phyloP scores from a whole-genome alignment of 2,888 invertebrate genomes.

The Helleia helle region DNA sequence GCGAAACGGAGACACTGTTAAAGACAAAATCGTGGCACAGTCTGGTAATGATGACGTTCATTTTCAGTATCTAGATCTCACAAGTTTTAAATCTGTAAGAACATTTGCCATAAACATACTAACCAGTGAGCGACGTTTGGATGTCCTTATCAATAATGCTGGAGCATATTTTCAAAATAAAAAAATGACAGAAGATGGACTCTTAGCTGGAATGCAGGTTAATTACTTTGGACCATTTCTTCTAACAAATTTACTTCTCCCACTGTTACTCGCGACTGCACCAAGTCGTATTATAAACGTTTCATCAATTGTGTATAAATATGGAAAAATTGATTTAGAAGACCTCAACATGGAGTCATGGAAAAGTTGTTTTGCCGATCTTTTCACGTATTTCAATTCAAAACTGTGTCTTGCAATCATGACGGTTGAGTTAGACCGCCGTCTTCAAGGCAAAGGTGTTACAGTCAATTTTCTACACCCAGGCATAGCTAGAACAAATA shows the following conservation, averaged over 20 bases:
- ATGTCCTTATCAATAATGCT: constrained; percentile 76
- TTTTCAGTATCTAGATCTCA: constrained; percentile 53
- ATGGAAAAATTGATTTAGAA: constrained; percentile 25
- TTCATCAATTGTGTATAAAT: constrained; percentile 32
- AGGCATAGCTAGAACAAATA: constrained; percentile 79
- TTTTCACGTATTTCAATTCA: constrained; percentile 14
- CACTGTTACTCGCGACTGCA: constrained; percentile 34
- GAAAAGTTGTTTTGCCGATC: background rate
- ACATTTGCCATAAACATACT: constrained; percentile 73
- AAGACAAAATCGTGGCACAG: constrained; percentile 24
- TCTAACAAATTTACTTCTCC: constrained; percentile 74
- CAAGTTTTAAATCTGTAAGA: constrained; percentile 65
- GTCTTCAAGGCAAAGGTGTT: constrained; percentile 79
- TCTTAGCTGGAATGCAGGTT: constrained; percentile 73
- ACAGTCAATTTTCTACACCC: constrained; percentile 88
- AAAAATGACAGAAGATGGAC: constrained; percentile 70
- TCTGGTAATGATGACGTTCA: constrained; percentile 33
- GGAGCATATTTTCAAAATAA: constrained; percentile 48
- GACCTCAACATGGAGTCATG: constrained; percentile 23
- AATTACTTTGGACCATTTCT: constrained; percentile 78
- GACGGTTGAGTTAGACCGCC: constrained; percentile 78
- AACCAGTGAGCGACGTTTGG: constrained; percentile 51
- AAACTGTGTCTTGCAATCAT: constrained; percentile 76
- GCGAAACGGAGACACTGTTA: constrained; percentile 73
- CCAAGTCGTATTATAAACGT: constrained; percentile 39